Evolutionary conservation across 2,113 vertebrate genomes (phyloP), one percentile per base, ranked within the genome.

Genomic region (Salminus brasiliensis): DNA sequence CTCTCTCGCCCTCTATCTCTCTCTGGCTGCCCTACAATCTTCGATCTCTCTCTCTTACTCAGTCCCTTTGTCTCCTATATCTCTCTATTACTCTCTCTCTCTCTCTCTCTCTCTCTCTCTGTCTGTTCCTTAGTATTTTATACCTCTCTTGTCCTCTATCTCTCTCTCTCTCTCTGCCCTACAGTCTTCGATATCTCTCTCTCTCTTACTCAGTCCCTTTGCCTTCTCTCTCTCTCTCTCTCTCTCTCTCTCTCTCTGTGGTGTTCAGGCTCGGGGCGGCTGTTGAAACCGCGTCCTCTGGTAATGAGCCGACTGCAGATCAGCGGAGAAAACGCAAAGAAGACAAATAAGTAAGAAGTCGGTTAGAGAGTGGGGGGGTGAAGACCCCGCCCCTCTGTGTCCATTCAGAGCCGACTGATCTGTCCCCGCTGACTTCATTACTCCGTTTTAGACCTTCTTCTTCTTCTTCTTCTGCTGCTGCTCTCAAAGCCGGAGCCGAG

Each of bases 381-480:
- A 79, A 68, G 49, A 83, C 67, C 57, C 65, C 18, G 23, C 7
- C 13, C 21, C 21, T 36, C 53, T 39, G 63, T 65, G 34, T 30
- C 66, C 49, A 55, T 62, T 66, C 73, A 1, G 57, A 87, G 85
- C 76, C 76, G 73, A 83, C 67, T 82, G 70, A 63, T 43, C 74
- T 71, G 55, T 84, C 81, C 84, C 87, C 23, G 29, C 80, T 87
- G 88, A 84, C 85, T 89, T 90, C 86, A 85, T 88, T 89, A 89
- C 80, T 78, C 52, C 83, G 81, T 81, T 75, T 32, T 69, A 79
- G 80, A 77, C n/a, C 7, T 57, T 23, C 21, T 21, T 16, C 32
- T 29, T 63, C 12, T 63, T 29, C 10, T 34, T 10, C 30, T 83
- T 71, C 53, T 72, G 60, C 62, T 53, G 39, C 2, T 27, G 52